phyloP scores from a whole-genome alignment of 2,888 invertebrate genomes.

The Crepidodera aurea region DNA sequence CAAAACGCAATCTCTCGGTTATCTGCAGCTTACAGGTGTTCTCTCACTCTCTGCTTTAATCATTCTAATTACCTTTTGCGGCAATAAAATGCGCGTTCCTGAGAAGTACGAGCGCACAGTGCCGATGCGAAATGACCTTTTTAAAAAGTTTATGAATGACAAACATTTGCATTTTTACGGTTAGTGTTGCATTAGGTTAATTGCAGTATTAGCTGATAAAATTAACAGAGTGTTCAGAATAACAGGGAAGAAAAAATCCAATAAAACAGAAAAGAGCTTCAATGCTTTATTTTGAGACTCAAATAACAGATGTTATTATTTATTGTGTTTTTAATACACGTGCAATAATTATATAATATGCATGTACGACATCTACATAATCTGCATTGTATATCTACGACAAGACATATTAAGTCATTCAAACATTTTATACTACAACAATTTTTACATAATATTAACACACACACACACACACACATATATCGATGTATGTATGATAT shows the following conservation, averaged over 20 bases:
- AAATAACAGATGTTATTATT: too few species aligned
- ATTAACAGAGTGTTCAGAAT: too few species aligned
- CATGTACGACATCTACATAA: not conserved
- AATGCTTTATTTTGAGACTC: too few species aligned
- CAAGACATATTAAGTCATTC: not conserved
- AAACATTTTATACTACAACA: not conserved
- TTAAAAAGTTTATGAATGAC: not conserved
- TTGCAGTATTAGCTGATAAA: too few species aligned
- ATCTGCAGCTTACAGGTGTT: slow-evolving; percentile 17
- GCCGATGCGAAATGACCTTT: not conserved
- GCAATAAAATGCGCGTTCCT: not conserved
- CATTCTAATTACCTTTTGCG: slow-evolving; percentile 8
- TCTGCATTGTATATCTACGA: not conserved
- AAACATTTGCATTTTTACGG: not conserved
- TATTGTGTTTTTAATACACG: too few species aligned
- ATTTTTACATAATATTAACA: not conserved
- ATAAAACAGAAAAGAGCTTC: too few species aligned
- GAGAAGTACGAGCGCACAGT: not conserved
- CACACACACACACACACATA: not conserved
- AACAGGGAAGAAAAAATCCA: too few species aligned
- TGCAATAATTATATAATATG: not conserved
- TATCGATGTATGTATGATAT: not conserved
- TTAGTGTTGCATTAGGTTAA: not conserved
- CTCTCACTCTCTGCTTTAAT: not conserved
- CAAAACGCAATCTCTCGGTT: not conserved